phyloP scores from a whole-genome alignment of 2,113 vertebrate genomes.

The Rhabdornis inornatus region DNA sequence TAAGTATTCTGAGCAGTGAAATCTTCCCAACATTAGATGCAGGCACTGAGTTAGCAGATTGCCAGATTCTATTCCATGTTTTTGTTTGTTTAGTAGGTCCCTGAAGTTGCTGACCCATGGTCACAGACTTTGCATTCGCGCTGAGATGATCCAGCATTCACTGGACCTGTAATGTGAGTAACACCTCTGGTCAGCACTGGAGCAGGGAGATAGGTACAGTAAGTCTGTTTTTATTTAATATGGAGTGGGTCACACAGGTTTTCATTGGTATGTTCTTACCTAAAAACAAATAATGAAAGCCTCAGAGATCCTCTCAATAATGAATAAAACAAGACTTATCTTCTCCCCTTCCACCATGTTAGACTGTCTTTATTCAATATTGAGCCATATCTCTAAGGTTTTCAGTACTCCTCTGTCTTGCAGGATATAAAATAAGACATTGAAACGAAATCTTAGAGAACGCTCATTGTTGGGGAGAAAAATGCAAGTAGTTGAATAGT shows the following conservation, averaged over 20 bases:
- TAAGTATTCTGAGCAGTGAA: constrained; percentile 20
- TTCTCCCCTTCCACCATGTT: constrained; percentile 1
- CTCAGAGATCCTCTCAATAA: constrained; percentile 68
- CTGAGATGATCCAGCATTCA: constrained; percentile 67
- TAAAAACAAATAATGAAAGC: constrained; percentile 58
- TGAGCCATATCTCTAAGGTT: constrained; percentile 60
- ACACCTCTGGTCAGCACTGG: constrained; percentile 68
- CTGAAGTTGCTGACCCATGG: constrained; percentile 66
- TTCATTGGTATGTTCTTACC: constrained; percentile 45
- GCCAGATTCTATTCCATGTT: constrained; percentile 55
- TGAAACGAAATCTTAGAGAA: constrained; percentile 55
- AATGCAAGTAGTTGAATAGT: background rate
- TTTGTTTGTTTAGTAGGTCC: constrained; percentile 69
- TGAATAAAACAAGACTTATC: constrained; percentile 68
- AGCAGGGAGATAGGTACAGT: constrained; percentile 67
- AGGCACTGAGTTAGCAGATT: constrained; percentile 34
- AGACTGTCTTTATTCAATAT: constrained; percentile 62
- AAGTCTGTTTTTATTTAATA: constrained; percentile 70
- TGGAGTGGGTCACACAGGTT: constrained; percentile 65
- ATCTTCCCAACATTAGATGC: background rate
- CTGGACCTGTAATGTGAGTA: constrained; percentile 66
- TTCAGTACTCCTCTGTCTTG: constrained; percentile 17
- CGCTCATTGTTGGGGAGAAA: constrained; percentile 7
- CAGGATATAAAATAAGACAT: background rate
- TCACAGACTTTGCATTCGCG: constrained; percentile 58